Evolutionary conservation across 1,140 invertebrate genomes (phyloP), one percentile per base, ranked within the genome.

Genomic region (Drosophila kikkawai): DNA sequence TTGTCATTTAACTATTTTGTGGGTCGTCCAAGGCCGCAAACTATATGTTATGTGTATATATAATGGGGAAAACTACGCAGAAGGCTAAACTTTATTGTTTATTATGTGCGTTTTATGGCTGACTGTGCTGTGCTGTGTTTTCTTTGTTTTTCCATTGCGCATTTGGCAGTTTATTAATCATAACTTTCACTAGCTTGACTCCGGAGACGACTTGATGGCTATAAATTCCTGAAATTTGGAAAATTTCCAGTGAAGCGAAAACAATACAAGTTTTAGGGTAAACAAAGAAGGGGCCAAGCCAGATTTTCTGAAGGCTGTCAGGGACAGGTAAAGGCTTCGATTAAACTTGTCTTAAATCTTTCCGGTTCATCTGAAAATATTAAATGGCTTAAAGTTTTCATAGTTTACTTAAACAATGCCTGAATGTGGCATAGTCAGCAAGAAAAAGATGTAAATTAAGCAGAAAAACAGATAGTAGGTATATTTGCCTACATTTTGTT

Each of bases 121-220:
- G 39, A 22, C 32, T 45, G 12, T 29, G 47, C 26, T 50, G 13
- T 53, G 65, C 36, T 12, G 19, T 70, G 48, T 56, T 69, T 55
- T 39, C 42, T 68, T 45, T 36, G n/a, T 19, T 44, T 44, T 32
- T 37, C 39, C 37, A 37, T 45, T 47, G 47, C 67, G 48, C 65
- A 69, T 44, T 67, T 68, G 37, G 63, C 63, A 69, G 32, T 70
- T 69, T 69, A 69, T 70, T 69, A 70, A 70, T 70, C 67, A 69
- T 70, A 70, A 69, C 65, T 56, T 70, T 51, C 47, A 37, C 48
- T 29, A 44, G 37, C 59, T 53, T 37, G 34, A 36, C 32, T 37
- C 34, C 36, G 17, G 15, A 26, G 3, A 42, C 17, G 41, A 59
- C 55, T 45, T 64, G 37, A 51, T 67, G 63, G 9, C 32, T 17